These are phyloP conservation scores for Syritta pipiens DNA, from an alignment of 2,888 invertebrate genomes.

Conservation along the genomic window DNA sequence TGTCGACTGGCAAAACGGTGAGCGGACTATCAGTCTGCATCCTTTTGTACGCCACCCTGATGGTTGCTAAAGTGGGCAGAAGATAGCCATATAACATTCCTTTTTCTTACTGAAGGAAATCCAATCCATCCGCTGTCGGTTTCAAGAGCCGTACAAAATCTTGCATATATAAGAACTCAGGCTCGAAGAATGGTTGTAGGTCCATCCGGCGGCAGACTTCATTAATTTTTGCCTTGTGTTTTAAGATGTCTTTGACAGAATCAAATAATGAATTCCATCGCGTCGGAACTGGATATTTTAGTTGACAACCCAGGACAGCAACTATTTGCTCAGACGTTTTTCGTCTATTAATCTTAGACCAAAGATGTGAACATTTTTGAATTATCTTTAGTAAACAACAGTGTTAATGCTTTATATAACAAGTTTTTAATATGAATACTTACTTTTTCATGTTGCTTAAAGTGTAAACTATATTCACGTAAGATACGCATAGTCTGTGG, in stretches of 20 bases:
- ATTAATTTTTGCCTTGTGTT: background rate
- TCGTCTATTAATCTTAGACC: background rate
- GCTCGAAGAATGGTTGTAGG: background rate
- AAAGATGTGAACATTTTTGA: background rate
- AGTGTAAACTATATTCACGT: too few species aligned
- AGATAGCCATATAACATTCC: background rate
- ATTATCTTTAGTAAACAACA: background rate
- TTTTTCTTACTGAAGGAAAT: background rate
- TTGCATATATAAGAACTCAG: background rate
- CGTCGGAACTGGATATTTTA: background rate
- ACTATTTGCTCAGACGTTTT: constrained; percentile 15
- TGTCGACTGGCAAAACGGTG: background rate
- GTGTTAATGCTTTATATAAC: too few species aligned
- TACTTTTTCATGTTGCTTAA: too few species aligned
- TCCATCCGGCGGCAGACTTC: background rate
- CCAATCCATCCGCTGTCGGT: background rate
- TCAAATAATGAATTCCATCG: background rate
- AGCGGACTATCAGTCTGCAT: background rate
- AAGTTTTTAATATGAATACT: too few species aligned
- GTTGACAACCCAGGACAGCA: background rate
- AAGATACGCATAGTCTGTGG: too few species aligned
- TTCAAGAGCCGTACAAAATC: background rate
- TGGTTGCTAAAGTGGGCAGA: too few species aligned
- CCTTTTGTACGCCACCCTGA: background rate
- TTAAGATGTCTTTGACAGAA: background rate